Evolutionary conservation across 64 coral and sea anemone genomes (phyloP).

Genomic region (Pocillopora verrucosa): DNA sequence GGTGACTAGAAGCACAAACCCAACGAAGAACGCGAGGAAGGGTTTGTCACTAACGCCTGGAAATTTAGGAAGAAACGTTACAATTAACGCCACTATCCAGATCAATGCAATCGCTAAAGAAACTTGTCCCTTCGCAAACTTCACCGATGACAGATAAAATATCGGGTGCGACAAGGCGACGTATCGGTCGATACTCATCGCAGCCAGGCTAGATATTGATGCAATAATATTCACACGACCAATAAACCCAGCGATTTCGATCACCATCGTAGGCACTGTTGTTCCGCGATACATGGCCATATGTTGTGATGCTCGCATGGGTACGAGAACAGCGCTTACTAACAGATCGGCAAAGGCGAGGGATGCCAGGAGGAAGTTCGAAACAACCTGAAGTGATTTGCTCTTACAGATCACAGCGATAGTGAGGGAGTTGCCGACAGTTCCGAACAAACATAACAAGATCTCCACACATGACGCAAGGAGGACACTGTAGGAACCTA

Average conservation of each 20-base stretch:
- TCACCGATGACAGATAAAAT: conserved; percentile 68
- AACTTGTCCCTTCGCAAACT: conserved; percentile 60
- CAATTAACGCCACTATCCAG: conserved; percentile 69
- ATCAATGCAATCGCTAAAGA: conserved; percentile 47
- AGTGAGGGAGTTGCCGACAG: conserved; percentile 62
- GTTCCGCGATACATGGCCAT: conserved; percentile 37
- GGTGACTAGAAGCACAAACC: conserved; percentile 73
- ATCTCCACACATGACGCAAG: conserved; percentile 75
- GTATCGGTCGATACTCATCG: conserved; percentile 83
- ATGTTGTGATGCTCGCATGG: conserved; percentile 87
- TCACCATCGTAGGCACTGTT: background rate
- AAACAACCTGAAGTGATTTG: conserved; percentile 62
- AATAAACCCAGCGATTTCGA: conserved; percentile 83
- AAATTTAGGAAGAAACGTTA: conserved; percentile 76
- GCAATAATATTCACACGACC: conserved; percentile 89
- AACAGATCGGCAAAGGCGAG: conserved; percentile 75
- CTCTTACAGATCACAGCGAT: conserved; percentile 65
- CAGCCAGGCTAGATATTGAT: conserved; percentile 77
- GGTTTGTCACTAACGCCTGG: conserved; percentile 81
- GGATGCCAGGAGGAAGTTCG: conserved; percentile 77
- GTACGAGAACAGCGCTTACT: conserved; percentile 69
- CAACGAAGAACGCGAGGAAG: conserved; percentile 76
- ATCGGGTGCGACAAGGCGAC: conserved; percentile 70
- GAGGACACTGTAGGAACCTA: conserved; percentile 29
- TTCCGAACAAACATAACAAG: conserved; percentile 52